Percentiles rank a stretch among this genome's conserved stretches.
These are phyloP conservation scores for Pavo muticus DNA, from an alignment of 2,113 vertebrate genomes.

Conservation along the genomic window DNA sequence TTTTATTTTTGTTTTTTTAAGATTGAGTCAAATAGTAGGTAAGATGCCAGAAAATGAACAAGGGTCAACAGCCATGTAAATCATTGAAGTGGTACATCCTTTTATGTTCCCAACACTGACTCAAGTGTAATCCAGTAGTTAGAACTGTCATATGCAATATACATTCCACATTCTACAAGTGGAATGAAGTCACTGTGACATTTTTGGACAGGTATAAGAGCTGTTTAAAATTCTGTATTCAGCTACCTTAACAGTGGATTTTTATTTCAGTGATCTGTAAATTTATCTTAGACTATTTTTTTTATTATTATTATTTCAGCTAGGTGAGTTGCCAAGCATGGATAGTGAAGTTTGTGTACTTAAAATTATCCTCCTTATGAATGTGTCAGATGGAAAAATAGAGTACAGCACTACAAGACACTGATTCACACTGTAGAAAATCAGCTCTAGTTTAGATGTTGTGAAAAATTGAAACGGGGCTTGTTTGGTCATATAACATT, in stretches of 20 bases:
- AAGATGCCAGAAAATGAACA: background rate
- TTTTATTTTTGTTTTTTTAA: background rate
- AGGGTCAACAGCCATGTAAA: background rate
- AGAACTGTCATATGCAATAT: background rate
- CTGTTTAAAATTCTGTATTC: background rate
- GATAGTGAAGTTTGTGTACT: background rate
- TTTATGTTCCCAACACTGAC: background rate
- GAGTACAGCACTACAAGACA: background rate
- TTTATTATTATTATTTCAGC: background rate
- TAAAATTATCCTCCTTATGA: background rate
- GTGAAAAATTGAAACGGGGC: background rate
- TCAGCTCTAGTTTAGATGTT: background rate
- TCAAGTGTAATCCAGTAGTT: background rate
- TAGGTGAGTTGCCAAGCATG: background rate
- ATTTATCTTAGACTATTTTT: background rate
- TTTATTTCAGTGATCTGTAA: background rate
- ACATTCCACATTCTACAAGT: background rate
- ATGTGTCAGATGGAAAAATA: rapidly evolving
- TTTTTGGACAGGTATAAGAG: background rate
- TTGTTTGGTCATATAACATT: background rate
- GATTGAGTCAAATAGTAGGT: background rate
- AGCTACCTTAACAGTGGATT: background rate
- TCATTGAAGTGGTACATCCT: background rate
- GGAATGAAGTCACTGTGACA: background rate
- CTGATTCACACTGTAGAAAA: background rate